Base-by-base conservation (phyloP, 2,888 invertebrate species). In the Ethmia dodecea region DNA sequence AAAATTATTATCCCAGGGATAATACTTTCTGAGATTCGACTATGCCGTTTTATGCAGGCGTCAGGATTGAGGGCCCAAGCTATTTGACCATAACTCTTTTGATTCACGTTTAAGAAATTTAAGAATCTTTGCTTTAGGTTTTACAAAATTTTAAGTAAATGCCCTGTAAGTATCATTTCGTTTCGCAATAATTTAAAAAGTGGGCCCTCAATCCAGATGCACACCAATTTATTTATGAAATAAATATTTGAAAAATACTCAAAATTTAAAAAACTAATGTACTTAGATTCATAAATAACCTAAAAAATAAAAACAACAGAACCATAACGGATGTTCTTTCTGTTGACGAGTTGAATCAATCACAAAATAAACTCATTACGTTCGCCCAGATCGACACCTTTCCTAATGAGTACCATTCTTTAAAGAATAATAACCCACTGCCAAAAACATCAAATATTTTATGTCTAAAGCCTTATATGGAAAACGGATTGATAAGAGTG, bases 401-500 rank as follows among this genome's bases (percentile, higher is more conserved):
- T 35, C 22, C 43, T 0, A 11, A 11, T 10, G 49, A 52, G 18
- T 46, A 52, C 35, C 10, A 47, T 4, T 13, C 38, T 2, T 27
- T 55, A 15, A 2, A 36, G 18, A 32, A 36, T 4, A 40, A 42
- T 4, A 11, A 44, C 13, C 2, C 2, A 3, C 18, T 46, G 4
- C 37, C 35, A 15, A 20, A 22, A 3, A 49, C 42, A 14, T 45
- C 32, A 24, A 9, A 31, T 3, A 11, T 49, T 2, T n/a, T 39
- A 16, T 46, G 45, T 28, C 46, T 52, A 18, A 52, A 45, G 28
- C 37, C 38, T 0, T 54, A 42, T 28, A 2, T 54, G 9, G 50
- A 52, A 1, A 25, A 49, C 13, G 40, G 43, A 0, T 13, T 54
- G 4, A 44, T 52, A 25, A 40, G 52, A 5, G 52, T 56, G 2